A percentile compares a stretch with the other conserved stretches of the same genome.
Conservation (phyloP, 2,113 vertebrate genomes). For the Calcarius ornatus region DNA sequence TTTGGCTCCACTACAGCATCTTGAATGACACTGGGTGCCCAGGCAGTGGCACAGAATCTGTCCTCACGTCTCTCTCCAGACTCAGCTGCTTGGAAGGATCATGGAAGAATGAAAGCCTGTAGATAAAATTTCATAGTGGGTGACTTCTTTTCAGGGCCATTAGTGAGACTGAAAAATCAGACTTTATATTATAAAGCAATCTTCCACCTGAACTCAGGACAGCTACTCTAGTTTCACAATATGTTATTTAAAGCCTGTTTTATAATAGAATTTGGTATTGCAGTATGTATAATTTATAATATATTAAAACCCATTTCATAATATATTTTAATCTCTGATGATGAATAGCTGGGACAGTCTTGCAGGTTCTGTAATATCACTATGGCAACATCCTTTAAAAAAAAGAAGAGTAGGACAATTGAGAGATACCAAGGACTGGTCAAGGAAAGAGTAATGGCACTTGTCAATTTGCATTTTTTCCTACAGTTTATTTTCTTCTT, state of each 20-base stretch:
- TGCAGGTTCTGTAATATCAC: slow-evolving; percentile 31
- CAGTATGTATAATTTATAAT: slow-evolving; percentile 54
- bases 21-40: neutral
- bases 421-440: slow-evolving; percentile 41
- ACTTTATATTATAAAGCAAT: slow-evolving; percentile 21
- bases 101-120: neutral
- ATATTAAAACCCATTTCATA: slow-evolving; percentile 56
- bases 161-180: slow-evolving; percentile 4
- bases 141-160: neutral
- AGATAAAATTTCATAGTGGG: slow-evolving; percentile 19
- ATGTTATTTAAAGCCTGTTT: slow-evolving; percentile 63
- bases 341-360: slow-evolving; percentile 60
- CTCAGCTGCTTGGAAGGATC: neutral
- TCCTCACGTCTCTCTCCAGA: neutral
- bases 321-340: slow-evolving; percentile 60
- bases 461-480: slow-evolving; percentile 54
- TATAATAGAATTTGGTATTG: slow-evolving; percentile 58
- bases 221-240: slow-evolving; percentile 4
- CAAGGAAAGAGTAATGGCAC: slow-evolving; percentile 54
- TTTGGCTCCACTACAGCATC: neutral
- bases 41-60: neutral
- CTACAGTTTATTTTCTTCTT: slow-evolving; percentile 43
- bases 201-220: slow-evolving; percentile 16
- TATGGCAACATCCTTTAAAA: slow-evolving; percentile 40
- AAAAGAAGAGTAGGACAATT: slow-evolving; percentile 10